phyloP scores from a whole-genome alignment of 1,140 invertebrate genomes.

The Megalopta genalis region DNA sequence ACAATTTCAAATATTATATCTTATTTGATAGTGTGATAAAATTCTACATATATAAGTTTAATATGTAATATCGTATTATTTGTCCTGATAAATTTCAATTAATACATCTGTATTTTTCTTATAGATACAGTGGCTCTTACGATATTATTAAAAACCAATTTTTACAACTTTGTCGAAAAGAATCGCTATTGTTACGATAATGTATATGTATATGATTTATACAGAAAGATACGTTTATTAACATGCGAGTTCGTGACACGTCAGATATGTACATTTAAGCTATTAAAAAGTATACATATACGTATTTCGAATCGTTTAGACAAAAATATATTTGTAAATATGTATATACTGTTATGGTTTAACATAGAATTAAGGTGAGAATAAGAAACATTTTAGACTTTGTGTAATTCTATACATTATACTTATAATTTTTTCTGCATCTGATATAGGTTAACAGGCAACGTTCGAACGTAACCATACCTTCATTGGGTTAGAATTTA shows the following conservation, averaged over 20 bases:
- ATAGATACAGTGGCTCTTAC: constrained; percentile 11
- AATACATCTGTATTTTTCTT: not conserved
- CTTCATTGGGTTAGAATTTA: constrained; percentile 10
- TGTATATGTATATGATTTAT: not conserved
- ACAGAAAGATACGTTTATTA: not conserved
- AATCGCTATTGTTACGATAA: not conserved
- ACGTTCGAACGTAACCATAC: constrained; percentile 10
- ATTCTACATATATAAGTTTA: not conserved
- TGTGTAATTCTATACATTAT: not conserved
- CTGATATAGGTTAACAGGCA: constrained; percentile 42
- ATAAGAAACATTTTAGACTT: not conserved
- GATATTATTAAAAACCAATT: not conserved
- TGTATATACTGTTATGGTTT: constrained; percentile 23
- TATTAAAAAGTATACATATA: not conserved
- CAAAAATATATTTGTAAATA: constrained; percentile 25
- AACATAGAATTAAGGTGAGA: constrained; percentile 15
- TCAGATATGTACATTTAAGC: not conserved
- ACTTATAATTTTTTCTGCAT: not conserved
- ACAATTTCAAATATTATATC: not conserved
- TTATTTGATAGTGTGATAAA: not conserved
- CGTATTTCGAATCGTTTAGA: not conserved
- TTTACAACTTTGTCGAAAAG: not conserved
- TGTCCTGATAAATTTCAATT: constrained; percentile 6
- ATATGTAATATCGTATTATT: not conserved
- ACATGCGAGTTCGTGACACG: not conserved